Conservation (phyloP, 2,888 invertebrate genomes). For the Drosophila sordidapex region DNA sequence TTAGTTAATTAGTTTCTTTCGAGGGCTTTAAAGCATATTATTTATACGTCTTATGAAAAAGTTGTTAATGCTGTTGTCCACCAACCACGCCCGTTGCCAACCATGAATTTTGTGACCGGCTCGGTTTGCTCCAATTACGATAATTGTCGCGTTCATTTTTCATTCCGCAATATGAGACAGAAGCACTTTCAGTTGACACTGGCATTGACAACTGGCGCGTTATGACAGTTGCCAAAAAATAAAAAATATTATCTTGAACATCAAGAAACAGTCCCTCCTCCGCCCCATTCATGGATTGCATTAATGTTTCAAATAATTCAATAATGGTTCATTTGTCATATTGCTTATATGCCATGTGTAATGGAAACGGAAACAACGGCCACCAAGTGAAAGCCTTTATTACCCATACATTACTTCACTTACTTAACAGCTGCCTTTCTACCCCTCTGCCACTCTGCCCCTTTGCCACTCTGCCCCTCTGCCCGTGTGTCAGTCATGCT, state of each 20-base stretch:
- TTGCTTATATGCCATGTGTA: conserved; percentile 56
- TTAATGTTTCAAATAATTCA: conserved; percentile 73
- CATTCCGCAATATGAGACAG: conserved; percentile 53
- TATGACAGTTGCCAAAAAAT: conserved; percentile 53
- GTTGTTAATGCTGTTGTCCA: conserved; percentile 12
- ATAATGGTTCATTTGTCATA: conserved; percentile 78
- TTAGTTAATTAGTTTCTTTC: conserved; percentile 70
- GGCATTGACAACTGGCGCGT: conserved; percentile 61
- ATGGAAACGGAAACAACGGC: conserved; percentile 57
- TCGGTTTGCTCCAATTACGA: conserved; percentile 67
- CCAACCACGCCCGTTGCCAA: neutral
- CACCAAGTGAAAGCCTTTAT: conserved; percentile 63
- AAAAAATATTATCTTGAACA: conserved; percentile 8
- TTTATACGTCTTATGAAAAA: conserved; percentile 38
- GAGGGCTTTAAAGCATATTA: conserved; percentile 51
- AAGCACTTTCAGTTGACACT: conserved; percentile 12
- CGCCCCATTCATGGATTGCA: neutral
- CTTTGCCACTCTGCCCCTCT: neutral
- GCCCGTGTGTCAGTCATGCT: neutral
- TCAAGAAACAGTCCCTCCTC: conserved; percentile 1
- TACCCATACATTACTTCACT: conserved; percentile 40
- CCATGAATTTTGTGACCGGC: conserved; percentile 20
- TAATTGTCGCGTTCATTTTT: conserved; percentile 80
- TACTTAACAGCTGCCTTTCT: conserved; percentile 2
- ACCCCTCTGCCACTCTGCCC: neutral